A percentile compares a stretch with the other conserved stretches of the same genome.
Evolutionary conservation across 2,888 invertebrate genomes (phyloP).

Genomic region (Notodonta ziczac): DNA sequence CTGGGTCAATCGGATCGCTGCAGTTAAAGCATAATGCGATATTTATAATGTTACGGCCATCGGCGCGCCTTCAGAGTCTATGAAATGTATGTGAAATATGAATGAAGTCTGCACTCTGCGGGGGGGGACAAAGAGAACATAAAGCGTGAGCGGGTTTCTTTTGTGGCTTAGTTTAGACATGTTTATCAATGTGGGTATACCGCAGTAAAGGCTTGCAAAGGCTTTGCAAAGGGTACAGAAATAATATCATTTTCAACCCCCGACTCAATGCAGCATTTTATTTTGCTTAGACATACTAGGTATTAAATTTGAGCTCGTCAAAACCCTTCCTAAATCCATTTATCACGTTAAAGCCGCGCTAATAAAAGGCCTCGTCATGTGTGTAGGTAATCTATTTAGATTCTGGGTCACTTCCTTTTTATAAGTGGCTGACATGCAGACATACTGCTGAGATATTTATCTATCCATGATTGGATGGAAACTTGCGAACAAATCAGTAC

Average conservation of each 20-base stretch:
- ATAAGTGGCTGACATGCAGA: constrained; percentile 40
- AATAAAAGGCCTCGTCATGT: constrained; percentile 17
- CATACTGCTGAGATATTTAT: constrained; percentile 11
- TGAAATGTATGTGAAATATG: constrained; percentile 23
- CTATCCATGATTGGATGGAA: not conserved
- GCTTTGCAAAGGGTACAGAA: constrained; percentile 1
- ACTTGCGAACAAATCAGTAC: not conserved
- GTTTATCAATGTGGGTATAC: not conserved
- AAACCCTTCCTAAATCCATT: constrained; percentile 7
- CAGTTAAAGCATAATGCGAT: constrained; percentile 32
- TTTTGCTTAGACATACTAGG: not conserved
- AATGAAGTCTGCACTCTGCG: constrained; percentile 17
- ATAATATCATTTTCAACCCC: no score
- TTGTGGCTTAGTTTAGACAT: not conserved
- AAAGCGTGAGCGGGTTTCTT: not conserved
- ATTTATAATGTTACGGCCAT: constrained; percentile 21
- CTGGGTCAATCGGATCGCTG: constrained; percentile 60
- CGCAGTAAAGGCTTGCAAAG: no score
- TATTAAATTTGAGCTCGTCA: not conserved
- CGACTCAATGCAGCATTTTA: no score
- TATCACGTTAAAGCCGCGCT: constrained; percentile 6
- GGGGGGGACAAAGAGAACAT: no score
- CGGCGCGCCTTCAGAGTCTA: constrained; percentile 22
- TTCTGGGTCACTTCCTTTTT: constrained; percentile 63
- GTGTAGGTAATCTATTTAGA: constrained; percentile 41